Conservation (phyloP, 2,888 invertebrate species). For the Muschampia plurimacula region DNA sequence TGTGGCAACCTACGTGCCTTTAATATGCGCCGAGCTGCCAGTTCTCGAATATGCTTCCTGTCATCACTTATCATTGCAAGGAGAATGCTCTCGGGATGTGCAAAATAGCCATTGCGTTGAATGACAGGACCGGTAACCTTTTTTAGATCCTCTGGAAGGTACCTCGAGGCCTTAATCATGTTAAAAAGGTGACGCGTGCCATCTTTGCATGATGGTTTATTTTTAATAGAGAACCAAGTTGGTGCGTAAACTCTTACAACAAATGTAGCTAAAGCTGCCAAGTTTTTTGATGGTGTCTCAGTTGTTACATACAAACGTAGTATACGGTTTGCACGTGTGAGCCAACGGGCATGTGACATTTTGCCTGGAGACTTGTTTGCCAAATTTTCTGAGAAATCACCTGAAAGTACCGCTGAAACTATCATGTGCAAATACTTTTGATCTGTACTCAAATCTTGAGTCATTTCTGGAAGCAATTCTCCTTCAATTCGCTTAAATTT, state of each 20-base stretch:
- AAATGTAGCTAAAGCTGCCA: background rate
- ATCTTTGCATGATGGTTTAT: background rate
- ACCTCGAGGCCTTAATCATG: background rate
- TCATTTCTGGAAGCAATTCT: no score
- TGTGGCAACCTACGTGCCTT: background rate
- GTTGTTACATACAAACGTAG: constrained; percentile 45
- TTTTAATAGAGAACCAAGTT: background rate
- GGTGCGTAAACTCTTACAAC: background rate
- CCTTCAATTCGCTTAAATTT: no score
- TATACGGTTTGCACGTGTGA: constrained; percentile 46
- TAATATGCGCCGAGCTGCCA: background rate
- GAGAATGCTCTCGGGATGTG: background rate
- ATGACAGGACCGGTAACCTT: background rate
- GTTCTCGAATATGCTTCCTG: background rate
- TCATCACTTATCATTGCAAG: background rate
- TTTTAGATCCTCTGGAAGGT: background rate
- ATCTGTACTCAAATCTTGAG: constrained; percentile 43
- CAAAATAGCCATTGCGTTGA: background rate
- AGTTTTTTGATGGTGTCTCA: constrained; percentile 39
- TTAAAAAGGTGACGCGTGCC: background rate
- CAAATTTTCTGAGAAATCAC: constrained; percentile 40
- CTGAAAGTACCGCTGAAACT: constrained; percentile 37
- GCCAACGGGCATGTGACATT: constrained; percentile 46
- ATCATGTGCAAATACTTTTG: constrained; percentile 44
- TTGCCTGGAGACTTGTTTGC: constrained; percentile 44